These are phyloP conservation scores for Bibio marci DNA, from an alignment of 2,888 invertebrate genomes.

Conservation along the genomic window DNA sequence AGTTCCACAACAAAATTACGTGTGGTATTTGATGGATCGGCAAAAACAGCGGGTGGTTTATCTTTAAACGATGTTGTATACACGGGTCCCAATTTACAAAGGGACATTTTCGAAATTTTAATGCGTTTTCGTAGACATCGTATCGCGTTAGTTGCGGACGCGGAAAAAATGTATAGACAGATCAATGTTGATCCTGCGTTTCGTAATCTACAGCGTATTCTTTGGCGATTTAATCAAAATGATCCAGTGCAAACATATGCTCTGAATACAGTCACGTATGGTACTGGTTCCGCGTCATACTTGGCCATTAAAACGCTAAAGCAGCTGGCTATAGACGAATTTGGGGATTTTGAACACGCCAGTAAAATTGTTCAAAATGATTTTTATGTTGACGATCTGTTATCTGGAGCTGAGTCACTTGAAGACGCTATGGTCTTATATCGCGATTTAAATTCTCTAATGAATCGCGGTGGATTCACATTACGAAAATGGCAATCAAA, in stretches of 20 bases:
- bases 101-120: constrained; percentile 2
- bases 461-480: constrained; percentile 5
- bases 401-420: constrained; percentile 9
- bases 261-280: constrained; percentile 12
- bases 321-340: constrained; percentile 8
- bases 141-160: constrained; percentile 12
- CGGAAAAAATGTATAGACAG: constrained; percentile 8
- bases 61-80: constrained; percentile 6
- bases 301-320: constrained; percentile 9
- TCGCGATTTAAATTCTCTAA: constrained; percentile 5
- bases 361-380: constrained; percentile 5
- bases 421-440: constrained; percentile 8
- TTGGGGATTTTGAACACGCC: constrained; percentile 7
- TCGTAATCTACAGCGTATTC: constrained; percentile 4
- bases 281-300: constrained; percentile 12
- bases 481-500: constrained; percentile 10
- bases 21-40: constrained; percentile 4
- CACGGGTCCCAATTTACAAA: constrained; percentile 6
- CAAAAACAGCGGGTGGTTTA: background rate
- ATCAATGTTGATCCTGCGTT: background rate
- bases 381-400: constrained; percentile 12
- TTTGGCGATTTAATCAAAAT: constrained; percentile 9
- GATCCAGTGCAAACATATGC: constrained; percentile 9
- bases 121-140: constrained; percentile 3
- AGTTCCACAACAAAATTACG: constrained; percentile 1